Base-by-base conservation (phyloP, 2,888 invertebrate species). In the Ryuthela nishihirai region DNA sequence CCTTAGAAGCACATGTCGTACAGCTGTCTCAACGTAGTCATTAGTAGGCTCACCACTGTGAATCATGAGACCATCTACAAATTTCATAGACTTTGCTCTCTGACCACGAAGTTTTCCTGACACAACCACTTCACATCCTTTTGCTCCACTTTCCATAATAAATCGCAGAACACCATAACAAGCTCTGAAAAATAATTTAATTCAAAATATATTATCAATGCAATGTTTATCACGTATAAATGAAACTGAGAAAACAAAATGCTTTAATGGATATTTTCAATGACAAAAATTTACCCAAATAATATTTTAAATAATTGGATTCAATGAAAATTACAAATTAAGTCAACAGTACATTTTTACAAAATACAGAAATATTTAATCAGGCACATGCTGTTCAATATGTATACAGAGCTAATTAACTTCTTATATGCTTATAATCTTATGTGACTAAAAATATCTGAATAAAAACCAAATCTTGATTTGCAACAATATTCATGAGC, bases 41-140 rank as follows among this genome's bases (percentile, higher is more conserved):
- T 94, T 93, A 78, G 90, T 91, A 26, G 99, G 98, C 77, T 99
- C 93, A 74, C 99, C 99, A 68, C 93, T 93, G 81, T 99, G 99
- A 75, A 99, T 99, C 99, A 99, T 99, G 62, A 99, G 83, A 64
- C 99, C 99, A 72, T 99, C 99, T 34, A 97, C 95, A 75, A 99
- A 99, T 78, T 99, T 99, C 99, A 99, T 99, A 53, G 95, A 93
- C 80, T 99, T 99, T 67, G 99, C 99, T 80, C 99, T 83, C 80
- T 99, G 99, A 66, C 99, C 99, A 73, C 99, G 82, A 67, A 99
- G 83, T 79, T 99, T 99, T 64, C 99, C 99, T 48, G 95, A 97
- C 1, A 99, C 99, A 1, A 99, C 97, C 1, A 99, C 98, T 77
- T 97, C 97, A 71, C 97, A 97, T 67, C 97, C 98, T 71, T 90